Conservation (phyloP, 2,113 vertebrate species). For the Stigmatopora argus region DNA sequence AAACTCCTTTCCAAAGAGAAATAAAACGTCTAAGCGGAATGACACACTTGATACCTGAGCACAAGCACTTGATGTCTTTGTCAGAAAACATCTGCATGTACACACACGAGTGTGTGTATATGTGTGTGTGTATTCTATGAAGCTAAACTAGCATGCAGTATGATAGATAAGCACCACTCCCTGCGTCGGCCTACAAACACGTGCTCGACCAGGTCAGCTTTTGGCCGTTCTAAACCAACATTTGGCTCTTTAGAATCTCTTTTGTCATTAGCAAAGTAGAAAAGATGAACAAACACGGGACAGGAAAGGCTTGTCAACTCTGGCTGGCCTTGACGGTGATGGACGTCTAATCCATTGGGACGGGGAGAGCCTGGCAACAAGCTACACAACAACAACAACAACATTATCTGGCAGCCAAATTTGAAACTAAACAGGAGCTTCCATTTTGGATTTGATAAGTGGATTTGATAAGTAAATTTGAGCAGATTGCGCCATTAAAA, state of each 20-base stretch:
- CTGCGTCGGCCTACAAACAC: background rate
- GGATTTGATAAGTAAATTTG: too few species aligned
- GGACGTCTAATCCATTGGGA: too few species aligned
- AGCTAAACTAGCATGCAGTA: background rate
- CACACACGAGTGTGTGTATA: background rate
- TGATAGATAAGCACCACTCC: slow-evolving; percentile 2
- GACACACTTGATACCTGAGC: background rate
- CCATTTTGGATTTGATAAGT: too few species aligned
- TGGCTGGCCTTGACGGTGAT: too few species aligned
- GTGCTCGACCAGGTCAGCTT: background rate
- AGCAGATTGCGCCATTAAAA: too few species aligned
- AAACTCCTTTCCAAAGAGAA: background rate
- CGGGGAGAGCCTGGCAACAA: too few species aligned
- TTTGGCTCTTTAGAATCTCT: background rate
- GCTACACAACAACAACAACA: too few species aligned
- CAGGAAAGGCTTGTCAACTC: background rate
- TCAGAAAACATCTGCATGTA: slow-evolving; percentile 2
- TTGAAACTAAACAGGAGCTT: too few species aligned
- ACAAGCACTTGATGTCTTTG: background rate
- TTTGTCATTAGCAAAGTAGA: background rate
- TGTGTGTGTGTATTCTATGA: background rate
- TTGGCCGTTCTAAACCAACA: background rate
- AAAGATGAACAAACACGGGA: background rate
- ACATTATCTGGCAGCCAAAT: too few species aligned
- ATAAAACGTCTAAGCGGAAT: background rate